phyloP scores from a whole-genome alignment of 2,113 vertebrate genomes.

The Lepisosteus oculatus region DNA sequence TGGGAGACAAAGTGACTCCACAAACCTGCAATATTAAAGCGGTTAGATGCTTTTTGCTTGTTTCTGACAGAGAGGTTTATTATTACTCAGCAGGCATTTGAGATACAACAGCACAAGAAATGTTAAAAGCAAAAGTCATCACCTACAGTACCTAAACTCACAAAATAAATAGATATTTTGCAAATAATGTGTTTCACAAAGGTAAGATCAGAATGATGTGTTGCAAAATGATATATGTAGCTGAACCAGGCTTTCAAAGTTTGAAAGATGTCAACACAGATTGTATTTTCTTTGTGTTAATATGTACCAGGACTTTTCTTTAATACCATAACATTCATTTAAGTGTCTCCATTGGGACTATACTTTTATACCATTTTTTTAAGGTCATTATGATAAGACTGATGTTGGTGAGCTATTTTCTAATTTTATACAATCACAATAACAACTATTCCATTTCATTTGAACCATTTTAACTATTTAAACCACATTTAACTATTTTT shows the following conservation, averaged over 20 bases:
- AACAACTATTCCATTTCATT: no score
- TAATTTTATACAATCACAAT: no score
- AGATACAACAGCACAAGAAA: slow-evolving; percentile 40
- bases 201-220: slow-evolving; percentile 38
- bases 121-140: slow-evolving; percentile 46
- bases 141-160: slow-evolving; percentile 39
- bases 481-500: no score
- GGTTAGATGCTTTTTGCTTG: slow-evolving; percentile 62
- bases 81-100: slow-evolving; percentile 40
- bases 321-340: no score
- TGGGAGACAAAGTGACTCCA: slow-evolving; percentile 47
- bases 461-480: no score
- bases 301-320: no score
- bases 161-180: slow-evolving; percentile 50
- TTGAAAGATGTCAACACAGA: background rate
- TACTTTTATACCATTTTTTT: no score
- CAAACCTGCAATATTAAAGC: slow-evolving; percentile 65
- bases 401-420: no score
- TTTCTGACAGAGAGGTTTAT: slow-evolving; percentile 60
- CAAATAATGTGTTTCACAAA: slow-evolving; percentile 43
- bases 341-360: no score
- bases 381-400: no score
- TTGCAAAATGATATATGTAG: slow-evolving; percentile 28
- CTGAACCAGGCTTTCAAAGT: background rate
- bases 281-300: no score